These are phyloP conservation scores for Chrysogorgia sp. DNA, from an alignment of 92 coral and sea anemone species.

Conservation along the genomic window DNA sequence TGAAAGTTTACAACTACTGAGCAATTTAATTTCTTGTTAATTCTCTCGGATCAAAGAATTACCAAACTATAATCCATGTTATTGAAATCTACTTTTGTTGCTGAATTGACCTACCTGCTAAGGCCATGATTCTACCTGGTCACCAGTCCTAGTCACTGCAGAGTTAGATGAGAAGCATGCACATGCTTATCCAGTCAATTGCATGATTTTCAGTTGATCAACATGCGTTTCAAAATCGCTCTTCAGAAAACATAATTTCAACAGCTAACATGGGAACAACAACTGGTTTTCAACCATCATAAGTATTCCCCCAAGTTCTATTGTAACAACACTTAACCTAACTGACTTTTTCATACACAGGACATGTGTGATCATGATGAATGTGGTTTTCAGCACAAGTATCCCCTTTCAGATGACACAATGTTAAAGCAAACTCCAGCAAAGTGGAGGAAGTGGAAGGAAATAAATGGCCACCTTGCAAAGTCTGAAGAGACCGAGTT, in stretches of 20 bases:
- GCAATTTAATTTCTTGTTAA: too few species aligned
- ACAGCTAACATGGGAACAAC: too few species aligned
- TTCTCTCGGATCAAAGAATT: too few species aligned
- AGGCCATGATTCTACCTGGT: neutral
- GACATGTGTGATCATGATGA: constrained; percentile 4
- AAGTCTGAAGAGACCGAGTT: constrained; percentile 20
- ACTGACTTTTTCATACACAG: too few species aligned
- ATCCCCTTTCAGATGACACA: constrained; percentile 32
- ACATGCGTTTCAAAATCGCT: neutral
- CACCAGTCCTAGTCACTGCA: neutral
- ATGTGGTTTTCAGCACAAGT: constrained; percentile 20
- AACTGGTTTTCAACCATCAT: too few species aligned
- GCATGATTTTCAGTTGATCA: neutral
- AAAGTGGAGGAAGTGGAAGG: constrained; percentile 30
- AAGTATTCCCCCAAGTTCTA: too few species aligned
- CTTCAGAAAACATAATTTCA: too few species aligned
- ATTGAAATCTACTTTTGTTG: too few species aligned
- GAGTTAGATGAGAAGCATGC: neutral
- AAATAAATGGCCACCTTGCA: constrained; percentile 24
- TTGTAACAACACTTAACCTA: too few species aligned
- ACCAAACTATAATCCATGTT: too few species aligned
- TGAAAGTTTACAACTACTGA: too few species aligned
- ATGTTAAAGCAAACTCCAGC: constrained; percentile 7
- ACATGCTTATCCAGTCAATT: neutral
- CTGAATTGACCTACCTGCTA: too few species aligned